These are phyloP conservation scores for Hexactinellida sp. DNA, from an alignment of 37 sponge, comb jelly and placozoan species.

Conservation along the genomic window DNA sequence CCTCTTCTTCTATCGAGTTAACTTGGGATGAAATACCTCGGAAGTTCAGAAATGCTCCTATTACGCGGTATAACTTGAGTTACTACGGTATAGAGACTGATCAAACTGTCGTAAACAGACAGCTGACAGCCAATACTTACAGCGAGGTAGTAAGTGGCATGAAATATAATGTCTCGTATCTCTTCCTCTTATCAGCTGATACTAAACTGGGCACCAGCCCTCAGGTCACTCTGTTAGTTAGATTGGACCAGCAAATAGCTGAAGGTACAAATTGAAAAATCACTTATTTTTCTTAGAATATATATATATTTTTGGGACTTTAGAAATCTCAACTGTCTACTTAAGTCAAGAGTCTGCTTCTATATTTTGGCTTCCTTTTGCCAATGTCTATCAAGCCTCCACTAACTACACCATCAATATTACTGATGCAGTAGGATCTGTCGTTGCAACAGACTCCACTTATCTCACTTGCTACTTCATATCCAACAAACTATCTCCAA, in stretches of 20 bases:
- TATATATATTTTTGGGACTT: not conserved
- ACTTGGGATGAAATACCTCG: not conserved
- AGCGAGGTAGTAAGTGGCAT: not conserved
- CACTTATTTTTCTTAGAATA: too few species aligned
- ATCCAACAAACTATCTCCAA: not conserved
- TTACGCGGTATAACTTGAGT: not conserved
- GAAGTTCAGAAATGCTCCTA: not conserved
- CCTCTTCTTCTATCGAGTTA: not conserved
- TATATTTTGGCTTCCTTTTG: not conserved
- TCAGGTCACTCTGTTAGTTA: not conserved
- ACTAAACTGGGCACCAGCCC: not conserved
- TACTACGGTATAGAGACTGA: not conserved
- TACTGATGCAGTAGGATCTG: not conserved
- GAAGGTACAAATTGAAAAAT: not conserved
- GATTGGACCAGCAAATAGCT: not conserved
- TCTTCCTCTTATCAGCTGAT: not conserved
- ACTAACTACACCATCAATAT: not conserved
- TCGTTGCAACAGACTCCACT: not conserved
- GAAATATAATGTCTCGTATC: not conserved
- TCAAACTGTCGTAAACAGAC: not conserved
- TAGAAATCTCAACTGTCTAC: not conserved
- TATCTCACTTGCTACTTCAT: not conserved
- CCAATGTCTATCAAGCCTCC: not conserved
- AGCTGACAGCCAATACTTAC: not conserved
- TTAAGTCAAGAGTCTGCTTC: not conserved